Conservation (phyloP, 2,888 invertebrate species). For the Ecliptopera silaceata region DNA sequence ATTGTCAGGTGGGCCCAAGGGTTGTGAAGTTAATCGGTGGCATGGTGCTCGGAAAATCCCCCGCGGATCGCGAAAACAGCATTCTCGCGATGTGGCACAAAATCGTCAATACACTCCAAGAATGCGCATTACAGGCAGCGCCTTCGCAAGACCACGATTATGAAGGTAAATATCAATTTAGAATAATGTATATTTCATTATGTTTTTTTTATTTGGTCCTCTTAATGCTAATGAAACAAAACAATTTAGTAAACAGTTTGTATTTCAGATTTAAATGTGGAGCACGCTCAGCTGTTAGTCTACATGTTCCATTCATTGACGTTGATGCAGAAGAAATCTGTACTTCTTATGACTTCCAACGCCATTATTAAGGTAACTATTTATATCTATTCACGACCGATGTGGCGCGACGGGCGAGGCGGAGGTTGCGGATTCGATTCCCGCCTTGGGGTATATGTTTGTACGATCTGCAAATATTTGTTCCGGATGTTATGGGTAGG, state of each 20-base stretch:
- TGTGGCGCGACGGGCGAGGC: too few species aligned
- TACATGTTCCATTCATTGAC: conserved; percentile 97
- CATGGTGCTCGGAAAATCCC: conserved; percentile 90
- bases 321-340: conserved; percentile 97
- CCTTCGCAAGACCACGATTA: conserved; percentile 86
- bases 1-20: conserved; percentile 88
- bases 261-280: conserved; percentile 93
- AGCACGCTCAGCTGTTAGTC: conserved; percentile 95
- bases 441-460: too few species aligned
- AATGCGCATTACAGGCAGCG: conserved; percentile 88
- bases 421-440: too few species aligned
- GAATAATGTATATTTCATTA: too few species aligned
- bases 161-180: conserved; percentile 86
- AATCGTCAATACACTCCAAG: conserved; percentile 93
- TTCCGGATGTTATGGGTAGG: too few species aligned
- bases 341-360: conserved; percentile 91
- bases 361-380: conserved; percentile 79
- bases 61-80: conserved; percentile 93
- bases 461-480: too few species aligned
- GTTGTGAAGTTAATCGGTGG: conserved; percentile 88
- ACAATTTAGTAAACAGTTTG: conserved; percentile 17
- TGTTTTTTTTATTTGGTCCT: too few species aligned
- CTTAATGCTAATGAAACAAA: not conserved
- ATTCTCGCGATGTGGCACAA: conserved; percentile 97
- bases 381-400: too few species aligned